Base-by-base conservation (phyloP, 2,113 vertebrate genomes). In the Paradoxurus hermaphroditus region DNA sequence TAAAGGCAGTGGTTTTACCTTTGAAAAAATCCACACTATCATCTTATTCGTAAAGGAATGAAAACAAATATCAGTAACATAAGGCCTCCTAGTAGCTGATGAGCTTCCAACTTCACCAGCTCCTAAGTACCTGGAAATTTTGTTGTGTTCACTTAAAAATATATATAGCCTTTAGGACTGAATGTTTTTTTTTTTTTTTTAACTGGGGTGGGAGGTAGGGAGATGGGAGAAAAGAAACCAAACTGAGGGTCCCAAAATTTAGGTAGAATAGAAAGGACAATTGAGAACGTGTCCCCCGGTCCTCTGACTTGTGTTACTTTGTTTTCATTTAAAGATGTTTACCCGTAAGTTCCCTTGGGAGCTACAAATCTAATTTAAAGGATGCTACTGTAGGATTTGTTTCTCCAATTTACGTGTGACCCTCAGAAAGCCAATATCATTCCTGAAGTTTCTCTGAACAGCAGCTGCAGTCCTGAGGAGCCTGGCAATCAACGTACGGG, bases 401-500 rank as follows among this genome's bases (percentile, higher is more conserved):
- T 95, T 81, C 41, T 67, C 36, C 46, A 67, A 65, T 82, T 88
- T 12, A 44, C 68, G 53, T 77, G 53, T 46, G 46, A 95, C 62
- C 63, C 27, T 0, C 0, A 91, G 93, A 94, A 97, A 86, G 88
- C 44, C 73, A 73, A 4, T 46, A 62, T 73, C 87, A 96, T 94
- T 13, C 31, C 44, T 77, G 94, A 94, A 10, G 19, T 95, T 86
- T 86, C 3, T 75, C 49, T 95, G 36, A 36, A 97, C 90, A 75
- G 27, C n/a, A 63, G 5, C 10, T 31, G 86, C 63, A 59, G 88
- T 44, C 34, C 63, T 81, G 75, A 96, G 90, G 96, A 90, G 62
- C 68, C 23, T 0, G 18, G 18, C n/a, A 49, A 6, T 89, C 97
- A 97, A 93, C 39, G 97, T 90, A 90, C 86, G 97, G 96, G 95